These are phyloP conservation scores for Coelopa frigida DNA, from an alignment of 1,140 invertebrate genomes.

Conservation along the genomic window DNA sequence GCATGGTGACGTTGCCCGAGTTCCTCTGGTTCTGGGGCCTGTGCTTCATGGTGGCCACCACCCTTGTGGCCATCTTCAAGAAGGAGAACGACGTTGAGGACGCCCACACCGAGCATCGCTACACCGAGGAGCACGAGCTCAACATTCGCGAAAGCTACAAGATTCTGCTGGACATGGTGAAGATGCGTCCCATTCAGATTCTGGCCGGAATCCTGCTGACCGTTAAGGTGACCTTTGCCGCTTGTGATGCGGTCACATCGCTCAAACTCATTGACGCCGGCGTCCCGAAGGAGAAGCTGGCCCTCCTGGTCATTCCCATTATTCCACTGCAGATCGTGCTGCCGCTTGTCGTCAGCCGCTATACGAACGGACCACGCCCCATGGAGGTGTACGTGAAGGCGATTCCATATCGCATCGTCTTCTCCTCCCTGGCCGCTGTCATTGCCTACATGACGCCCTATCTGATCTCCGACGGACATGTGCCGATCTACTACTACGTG, in stretches of 20 bases:
- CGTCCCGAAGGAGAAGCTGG: constrained; percentile 91
- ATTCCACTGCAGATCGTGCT: constrained; percentile 92
- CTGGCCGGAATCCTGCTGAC: constrained; percentile 80
- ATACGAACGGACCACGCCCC: constrained; percentile 81
- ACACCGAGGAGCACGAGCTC: constrained; percentile 48
- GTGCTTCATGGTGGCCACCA: constrained; percentile 85
- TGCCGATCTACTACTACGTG: constrained; percentile 74
- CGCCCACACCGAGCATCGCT: constrained; percentile 42
- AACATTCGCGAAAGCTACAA: constrained; percentile 77
- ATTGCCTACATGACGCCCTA: constrained; percentile 81
- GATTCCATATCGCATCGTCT: constrained; percentile 77
- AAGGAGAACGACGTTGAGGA: constrained; percentile 58
- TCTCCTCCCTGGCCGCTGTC: constrained; percentile 74
- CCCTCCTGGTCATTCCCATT: constrained; percentile 82
- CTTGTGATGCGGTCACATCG: constrained; percentile 89
- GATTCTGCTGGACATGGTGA: constrained; percentile 75
- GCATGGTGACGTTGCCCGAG: constrained; percentile 78
- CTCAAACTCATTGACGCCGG: constrained; percentile 93
- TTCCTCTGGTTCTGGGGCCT: constrained; percentile 96
- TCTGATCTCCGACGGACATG: constrained; percentile 56
- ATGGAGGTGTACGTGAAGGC: constrained; percentile 84
- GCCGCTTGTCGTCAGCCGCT: constrained; percentile 80
- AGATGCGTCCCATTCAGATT: constrained; percentile 70
- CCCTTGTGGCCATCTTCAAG: constrained; percentile 84
- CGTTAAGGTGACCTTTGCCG: constrained; percentile 91